phyloP scores from a whole-genome alignment of 2,113 vertebrate genomes.

The Butorides virescens region DNA sequence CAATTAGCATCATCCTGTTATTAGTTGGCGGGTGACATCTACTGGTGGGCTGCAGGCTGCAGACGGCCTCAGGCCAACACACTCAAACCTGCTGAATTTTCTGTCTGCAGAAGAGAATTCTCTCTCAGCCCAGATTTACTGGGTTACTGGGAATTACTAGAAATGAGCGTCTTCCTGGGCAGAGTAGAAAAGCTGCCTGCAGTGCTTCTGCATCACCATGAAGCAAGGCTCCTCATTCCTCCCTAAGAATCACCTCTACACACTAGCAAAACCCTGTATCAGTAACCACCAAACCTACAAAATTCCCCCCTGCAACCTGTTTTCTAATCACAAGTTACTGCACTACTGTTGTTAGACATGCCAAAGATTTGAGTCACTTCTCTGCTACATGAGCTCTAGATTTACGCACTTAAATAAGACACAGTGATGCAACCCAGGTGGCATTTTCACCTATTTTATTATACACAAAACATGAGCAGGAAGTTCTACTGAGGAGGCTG shows the following conservation, averaged over 20 bases:
- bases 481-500: conserved; percentile 91
- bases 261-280: neutral
- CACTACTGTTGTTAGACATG: neutral
- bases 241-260: neutral
- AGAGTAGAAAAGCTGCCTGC: neutral
- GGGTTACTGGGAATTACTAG: neutral
- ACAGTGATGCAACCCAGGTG: neutral
- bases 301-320: neutral
- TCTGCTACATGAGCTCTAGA: neutral
- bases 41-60: neutral
- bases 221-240: neutral
- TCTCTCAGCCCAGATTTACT: neutral
- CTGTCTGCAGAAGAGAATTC: neutral
- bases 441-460: conserved; percentile 85
- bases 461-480: conserved; percentile 78
- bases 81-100: neutral
- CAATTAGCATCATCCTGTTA: neutral
- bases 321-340: neutral
- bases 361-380: neutral
- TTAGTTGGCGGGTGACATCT: neutral
- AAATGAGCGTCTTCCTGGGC: neutral
- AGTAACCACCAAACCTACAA: neutral
- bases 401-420: neutral
- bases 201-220: neutral
- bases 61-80: neutral